Evolutionary conservation across 2,113 vertebrate genomes (phyloP).

Genomic region (Etia nguti): DNA sequence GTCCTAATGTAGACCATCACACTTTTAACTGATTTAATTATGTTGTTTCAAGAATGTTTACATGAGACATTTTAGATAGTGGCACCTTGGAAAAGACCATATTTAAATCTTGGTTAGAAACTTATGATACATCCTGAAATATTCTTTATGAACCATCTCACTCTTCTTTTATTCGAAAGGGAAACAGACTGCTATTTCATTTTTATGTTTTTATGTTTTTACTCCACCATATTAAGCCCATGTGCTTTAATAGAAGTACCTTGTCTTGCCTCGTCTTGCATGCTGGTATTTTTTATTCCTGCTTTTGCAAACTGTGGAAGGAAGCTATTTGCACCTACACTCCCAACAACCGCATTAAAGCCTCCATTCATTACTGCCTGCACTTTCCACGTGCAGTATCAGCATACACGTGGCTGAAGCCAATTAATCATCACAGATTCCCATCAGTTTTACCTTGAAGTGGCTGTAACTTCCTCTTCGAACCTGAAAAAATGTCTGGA

Average conservation of each 20-base stretch:
- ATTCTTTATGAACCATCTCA: neutral
- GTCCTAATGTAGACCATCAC: neutral
- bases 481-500: neutral
- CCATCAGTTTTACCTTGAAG: neutral
- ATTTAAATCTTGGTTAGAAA: neutral
- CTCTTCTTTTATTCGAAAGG: neutral
- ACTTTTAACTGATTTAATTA: neutral
- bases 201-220: neutral
- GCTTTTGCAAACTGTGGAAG: neutral
- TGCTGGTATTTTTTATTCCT: neutral
- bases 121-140: neutral
- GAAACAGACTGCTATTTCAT: rapidly evolving
- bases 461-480: neutral
- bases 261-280: neutral
- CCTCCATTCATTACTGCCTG: neutral
- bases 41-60: neutral
- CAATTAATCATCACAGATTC: neutral
- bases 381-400: rapidly evolving
- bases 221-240: too few relatives aligned
- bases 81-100: neutral
- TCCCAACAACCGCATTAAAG: neutral
- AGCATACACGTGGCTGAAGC: rapidly evolving
- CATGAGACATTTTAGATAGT: neutral
- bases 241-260: neutral
- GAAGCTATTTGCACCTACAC: neutral